A percentile compares a stretch with the other conserved stretches of the same genome.
These are phyloP conservation scores for Sebastes variabilis DNA, from an alignment of 2,797 vertebrate species.

Conservation along the genomic window DNA sequence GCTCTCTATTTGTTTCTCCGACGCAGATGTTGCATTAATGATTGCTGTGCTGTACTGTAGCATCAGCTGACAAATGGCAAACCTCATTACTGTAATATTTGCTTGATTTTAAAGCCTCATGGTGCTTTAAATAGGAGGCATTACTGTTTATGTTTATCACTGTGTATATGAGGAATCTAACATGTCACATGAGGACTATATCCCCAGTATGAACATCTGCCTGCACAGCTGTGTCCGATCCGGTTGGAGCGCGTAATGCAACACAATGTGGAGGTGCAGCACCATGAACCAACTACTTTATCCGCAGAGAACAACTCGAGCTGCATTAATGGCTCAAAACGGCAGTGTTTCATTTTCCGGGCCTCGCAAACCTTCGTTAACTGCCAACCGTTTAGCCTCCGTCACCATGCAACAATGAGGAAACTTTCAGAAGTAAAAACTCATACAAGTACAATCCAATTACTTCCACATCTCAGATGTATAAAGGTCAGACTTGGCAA, in stretches of 20 bases:
- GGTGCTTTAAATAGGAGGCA: neutral
- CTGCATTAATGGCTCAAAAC: neutral
- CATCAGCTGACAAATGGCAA: neutral
- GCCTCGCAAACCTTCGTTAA: neutral
- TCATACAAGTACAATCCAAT: neutral
- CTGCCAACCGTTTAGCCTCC: neutral
- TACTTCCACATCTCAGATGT: neutral
- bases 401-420: neutral
- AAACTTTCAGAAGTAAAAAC: neutral
- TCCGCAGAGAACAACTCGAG: neutral
- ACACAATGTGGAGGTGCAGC: neutral
- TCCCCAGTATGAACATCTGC: constrained; percentile 35
- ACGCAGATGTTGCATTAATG: neutral
- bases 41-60: neutral
- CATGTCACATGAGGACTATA: constrained; percentile 18
- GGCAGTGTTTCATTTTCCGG: neutral
- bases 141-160: constrained; percentile 14
- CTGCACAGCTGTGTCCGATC: constrained; percentile 37
- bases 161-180: neutral
- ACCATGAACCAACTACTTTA: neutral
- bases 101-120: neutral
- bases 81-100: neutral
- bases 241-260: neutral
- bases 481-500: neutral
- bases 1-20: neutral